Evolutionary conservation across 1,140 invertebrate species (phyloP).

Genomic region (Hormaphis cornu): DNA sequence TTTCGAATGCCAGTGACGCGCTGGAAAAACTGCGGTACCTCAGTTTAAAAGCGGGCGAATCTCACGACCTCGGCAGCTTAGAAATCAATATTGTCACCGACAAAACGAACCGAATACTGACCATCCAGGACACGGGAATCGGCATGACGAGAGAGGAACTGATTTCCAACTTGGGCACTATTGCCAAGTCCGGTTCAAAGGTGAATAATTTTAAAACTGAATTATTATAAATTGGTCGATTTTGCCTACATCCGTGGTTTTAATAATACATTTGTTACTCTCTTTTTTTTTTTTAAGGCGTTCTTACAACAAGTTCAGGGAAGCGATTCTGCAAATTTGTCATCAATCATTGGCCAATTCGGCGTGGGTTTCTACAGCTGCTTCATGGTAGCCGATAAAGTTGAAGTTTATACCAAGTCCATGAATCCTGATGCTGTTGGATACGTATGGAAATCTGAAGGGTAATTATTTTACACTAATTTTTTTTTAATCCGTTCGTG

Average conservation of each 20-base stretch:
- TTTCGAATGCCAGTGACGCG: constrained; percentile 95
- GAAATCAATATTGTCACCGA: constrained; percentile 87
- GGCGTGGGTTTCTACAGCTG: constrained; percentile 96
- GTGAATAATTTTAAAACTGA: constrained; percentile 44
- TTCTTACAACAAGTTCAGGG: constrained; percentile 77
- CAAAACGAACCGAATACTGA: constrained; percentile 73
- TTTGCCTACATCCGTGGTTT: neutral
- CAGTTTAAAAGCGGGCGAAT: constrained; percentile 51
- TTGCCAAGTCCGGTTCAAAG: constrained; percentile 90
- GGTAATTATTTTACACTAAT: constrained; percentile 48
- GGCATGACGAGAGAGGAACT: constrained; percentile 91
- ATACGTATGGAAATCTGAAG: constrained; percentile 80
- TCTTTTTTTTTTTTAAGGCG: constrained; percentile 45
- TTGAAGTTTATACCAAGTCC: constrained; percentile 78
- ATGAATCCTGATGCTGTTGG: constrained; percentile 54
- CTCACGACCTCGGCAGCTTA: constrained; percentile 48
- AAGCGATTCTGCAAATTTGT: constrained; percentile 47
- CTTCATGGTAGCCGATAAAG: constrained; percentile 92
- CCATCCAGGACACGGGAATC: constrained; percentile 85
- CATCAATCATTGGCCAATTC: constrained; percentile 94
- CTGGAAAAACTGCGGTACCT: constrained; percentile 81
- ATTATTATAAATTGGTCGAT: neutral
- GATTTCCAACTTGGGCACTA: constrained; percentile 83
- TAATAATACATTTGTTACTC: neutral
- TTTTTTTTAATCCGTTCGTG: neutral